Base-by-base conservation (phyloP, 2,888 invertebrate genomes). In the Cerastis leucographa region DNA sequence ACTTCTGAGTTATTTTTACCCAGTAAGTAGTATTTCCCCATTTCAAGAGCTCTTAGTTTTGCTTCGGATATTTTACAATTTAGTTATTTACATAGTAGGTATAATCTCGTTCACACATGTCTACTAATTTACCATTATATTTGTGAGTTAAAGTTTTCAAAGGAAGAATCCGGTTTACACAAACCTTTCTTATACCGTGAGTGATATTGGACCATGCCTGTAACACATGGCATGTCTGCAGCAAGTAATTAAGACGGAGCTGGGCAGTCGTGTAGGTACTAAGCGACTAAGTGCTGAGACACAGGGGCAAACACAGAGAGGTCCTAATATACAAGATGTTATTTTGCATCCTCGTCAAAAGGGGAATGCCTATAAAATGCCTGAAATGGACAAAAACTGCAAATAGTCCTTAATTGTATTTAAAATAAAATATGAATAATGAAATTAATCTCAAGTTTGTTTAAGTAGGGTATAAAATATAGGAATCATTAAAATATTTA, bases 191-290 rank as follows among this genome's bases (percentile, higher is more conserved):
- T 11, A 56, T 2, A 71, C 17, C 11, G 7, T 54, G 7, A 42
- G 46, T 17, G n/a, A 25, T 66, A 68, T 61, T 49, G 25, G 8
- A 51, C n/a, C 29, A 42, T 42, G 54, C 35, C 8, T n/a, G 54
- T 49, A 35, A 35, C 68, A 66, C 66, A 22, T 56, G 49, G 14
- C 42, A 40, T 46, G 80, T 76, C 72, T 84, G 51, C 70, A 42
- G 56, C 67, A 51, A 72, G 72, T 76, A 64, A 83, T 76, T 70
- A 84, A 74, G 62, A 51, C 11, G 19, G 25, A 49, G 59, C 61
- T 29, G 44, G 49, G 76, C 67, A 64, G 69, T 67, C 71, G 42
- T 42, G n/a, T 59, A 19, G 44, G 25, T 64, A 49, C 12, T 9
- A 62, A 74, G 14, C 14, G 14, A 49, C 71, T 76, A 49, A 74